Conservation (phyloP, 2,797 vertebrate genomes). For the Sternarchorhynchus goeldii region DNA sequence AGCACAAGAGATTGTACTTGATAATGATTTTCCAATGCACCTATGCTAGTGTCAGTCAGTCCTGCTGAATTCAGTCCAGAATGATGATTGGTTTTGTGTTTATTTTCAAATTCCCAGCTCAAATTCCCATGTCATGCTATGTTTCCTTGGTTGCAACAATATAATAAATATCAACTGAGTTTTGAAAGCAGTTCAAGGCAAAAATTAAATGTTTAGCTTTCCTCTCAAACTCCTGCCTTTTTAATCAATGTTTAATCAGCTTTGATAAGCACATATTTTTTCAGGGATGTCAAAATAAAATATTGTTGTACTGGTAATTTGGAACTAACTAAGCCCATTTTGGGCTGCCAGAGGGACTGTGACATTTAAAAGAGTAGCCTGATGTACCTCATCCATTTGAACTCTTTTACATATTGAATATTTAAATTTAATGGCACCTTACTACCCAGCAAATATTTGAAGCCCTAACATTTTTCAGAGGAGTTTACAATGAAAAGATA, state of each 20-base stretch:
- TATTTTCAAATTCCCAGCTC: not conserved
- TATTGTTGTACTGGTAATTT: conserved; percentile 21
- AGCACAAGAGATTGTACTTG: not conserved
- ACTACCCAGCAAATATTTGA: not conserved
- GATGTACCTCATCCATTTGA: not conserved
- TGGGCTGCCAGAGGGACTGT: conserved; percentile 36
- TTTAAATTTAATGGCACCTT: not conserved
- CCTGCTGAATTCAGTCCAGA: not conserved
- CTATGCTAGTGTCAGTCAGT: not conserved
- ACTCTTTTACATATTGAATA: not conserved
- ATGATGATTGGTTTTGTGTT: not conserved
- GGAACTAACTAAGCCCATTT: conserved; percentile 31
- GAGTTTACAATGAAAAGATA: not conserved
- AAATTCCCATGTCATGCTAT: not conserved
- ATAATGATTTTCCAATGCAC: not conserved
- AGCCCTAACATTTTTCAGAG: not conserved
- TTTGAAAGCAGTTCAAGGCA: conserved; percentile 23
- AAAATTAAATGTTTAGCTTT: conserved; percentile 47
- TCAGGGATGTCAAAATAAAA: conserved; percentile 25
- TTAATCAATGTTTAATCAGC: conserved; percentile 48
- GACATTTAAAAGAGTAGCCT: not conserved
- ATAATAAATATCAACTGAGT: conserved; percentile 27
- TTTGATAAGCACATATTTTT: conserved; percentile 25
- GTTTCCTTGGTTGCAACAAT: conserved; percentile 10
- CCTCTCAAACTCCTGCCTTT: conserved; percentile 14